These are phyloP conservation scores for Paedocypris micromegethes DNA, from an alignment of 2,797 vertebrate species.

Conservation along the genomic window DNA sequence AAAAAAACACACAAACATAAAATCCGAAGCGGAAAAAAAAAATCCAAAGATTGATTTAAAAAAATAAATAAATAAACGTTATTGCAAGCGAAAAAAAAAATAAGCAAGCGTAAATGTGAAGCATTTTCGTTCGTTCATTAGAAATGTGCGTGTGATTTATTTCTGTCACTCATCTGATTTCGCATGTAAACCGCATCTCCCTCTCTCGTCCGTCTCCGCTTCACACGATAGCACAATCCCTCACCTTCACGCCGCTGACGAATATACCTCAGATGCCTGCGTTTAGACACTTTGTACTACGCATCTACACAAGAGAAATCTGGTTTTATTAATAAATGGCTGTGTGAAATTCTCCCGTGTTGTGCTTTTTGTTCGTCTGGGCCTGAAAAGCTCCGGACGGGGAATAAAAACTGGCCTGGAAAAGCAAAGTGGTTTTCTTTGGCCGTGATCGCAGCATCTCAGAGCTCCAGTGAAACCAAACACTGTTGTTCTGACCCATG, in stretches of 20 bases:
- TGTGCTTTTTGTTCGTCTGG: slow-evolving; percentile 16
- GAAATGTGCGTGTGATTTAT: background rate
- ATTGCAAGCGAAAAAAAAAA: too few species aligned
- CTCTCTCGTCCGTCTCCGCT: slow-evolving; percentile 25
- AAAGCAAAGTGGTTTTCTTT: slow-evolving; percentile 29
- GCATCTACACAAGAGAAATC: slow-evolving; percentile 54
- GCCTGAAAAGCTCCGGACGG: background rate
- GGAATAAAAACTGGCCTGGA: slow-evolving; percentile 14
- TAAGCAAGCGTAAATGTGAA: too few species aligned
- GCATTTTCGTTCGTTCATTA: slow-evolving; percentile 15
- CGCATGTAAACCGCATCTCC: slow-evolving; percentile 6
- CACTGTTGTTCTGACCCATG: slow-evolving; percentile 6
- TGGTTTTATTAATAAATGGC: slow-evolving; percentile 67
- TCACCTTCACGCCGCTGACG: slow-evolving; percentile 55
- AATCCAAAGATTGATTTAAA: too few species aligned
- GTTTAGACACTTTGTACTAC: slow-evolving; percentile 72
- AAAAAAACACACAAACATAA: too few species aligned
- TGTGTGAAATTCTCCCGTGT: slow-evolving; percentile 14
- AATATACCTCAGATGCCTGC: slow-evolving; percentile 78
- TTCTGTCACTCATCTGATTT: background rate
- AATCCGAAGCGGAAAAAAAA: too few species aligned
- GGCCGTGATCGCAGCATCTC: slow-evolving; percentile 15
- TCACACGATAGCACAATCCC: slow-evolving; percentile 24
- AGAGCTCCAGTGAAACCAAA: slow-evolving; percentile 4
- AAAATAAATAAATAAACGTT: too few species aligned